Percentiles rank a stretch among this genome's conserved stretches.
Conservation (phyloP, 1,140 invertebrate species). For the Solen grandis region DNA sequence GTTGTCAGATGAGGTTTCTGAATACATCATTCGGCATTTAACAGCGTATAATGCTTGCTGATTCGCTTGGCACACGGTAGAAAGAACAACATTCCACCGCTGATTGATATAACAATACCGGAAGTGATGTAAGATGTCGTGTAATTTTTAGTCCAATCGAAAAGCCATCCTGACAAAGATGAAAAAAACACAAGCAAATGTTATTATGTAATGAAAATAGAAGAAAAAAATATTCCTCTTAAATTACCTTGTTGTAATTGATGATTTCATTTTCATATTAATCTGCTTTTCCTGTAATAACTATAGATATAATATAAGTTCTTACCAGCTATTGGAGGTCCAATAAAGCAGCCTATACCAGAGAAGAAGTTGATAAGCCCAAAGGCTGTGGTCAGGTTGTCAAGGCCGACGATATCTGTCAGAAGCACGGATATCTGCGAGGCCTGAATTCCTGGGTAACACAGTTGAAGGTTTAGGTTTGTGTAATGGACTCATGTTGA, state of each 20-base stretch:
- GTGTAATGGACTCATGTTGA: too few relatives aligned
- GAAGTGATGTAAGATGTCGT: neutral
- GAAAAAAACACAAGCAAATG: neutral
- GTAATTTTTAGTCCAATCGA: neutral
- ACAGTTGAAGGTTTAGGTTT: too few relatives aligned
- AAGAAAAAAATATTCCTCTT: neutral
- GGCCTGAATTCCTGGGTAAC: slow-evolving; percentile 3
- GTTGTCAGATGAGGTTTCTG: too few relatives aligned
- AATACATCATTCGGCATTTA: too few relatives aligned
- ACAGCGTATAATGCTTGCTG: too few relatives aligned
- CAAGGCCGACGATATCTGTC: slow-evolving; percentile 38
- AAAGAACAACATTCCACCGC: neutral
- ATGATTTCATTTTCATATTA: too few relatives aligned
- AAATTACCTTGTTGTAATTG: too few relatives aligned
- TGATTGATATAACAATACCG: neutral
- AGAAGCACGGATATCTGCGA: slow-evolving; percentile 40
- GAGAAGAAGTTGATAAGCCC: slow-evolving; percentile 26
- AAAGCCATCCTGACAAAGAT: neutral
- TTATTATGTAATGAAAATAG: neutral
- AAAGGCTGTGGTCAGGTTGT: slow-evolving; percentile 24
- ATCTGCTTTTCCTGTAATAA: neutral
- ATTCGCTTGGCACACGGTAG: too few relatives aligned
- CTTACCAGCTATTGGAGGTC: slow-evolving; percentile 40
- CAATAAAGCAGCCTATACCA: slow-evolving; percentile 10
- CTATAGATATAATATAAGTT: neutral